phyloP scores from a whole-genome alignment of 2,113 vertebrate species.

The Oryzias woworae region DNA sequence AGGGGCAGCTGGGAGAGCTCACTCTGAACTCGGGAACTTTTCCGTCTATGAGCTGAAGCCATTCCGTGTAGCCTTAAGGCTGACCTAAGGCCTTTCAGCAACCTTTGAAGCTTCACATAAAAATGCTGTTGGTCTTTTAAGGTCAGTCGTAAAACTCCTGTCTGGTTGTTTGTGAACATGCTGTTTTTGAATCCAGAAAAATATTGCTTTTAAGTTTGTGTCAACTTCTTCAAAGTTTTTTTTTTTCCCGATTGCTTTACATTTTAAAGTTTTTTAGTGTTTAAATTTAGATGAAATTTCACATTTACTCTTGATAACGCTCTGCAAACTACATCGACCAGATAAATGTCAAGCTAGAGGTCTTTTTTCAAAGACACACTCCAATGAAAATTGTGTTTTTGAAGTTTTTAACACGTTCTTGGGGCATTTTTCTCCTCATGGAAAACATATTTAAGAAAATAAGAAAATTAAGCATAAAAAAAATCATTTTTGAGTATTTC shows the following conservation, averaged over 20 bases:
- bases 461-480: no score
- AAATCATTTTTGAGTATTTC: no score
- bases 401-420: no score
- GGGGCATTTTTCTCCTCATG: no score
- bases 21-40: conserved; percentile 8
- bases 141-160: background rate
- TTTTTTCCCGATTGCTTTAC: background rate
- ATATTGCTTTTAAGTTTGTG: background rate
- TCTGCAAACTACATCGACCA: conserved; percentile 40
- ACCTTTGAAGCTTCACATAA: conserved; percentile 31
- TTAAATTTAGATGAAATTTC: conserved; percentile 65
- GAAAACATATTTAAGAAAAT: no score
- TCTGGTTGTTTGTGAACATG: conserved; percentile 14
- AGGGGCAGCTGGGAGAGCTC: background rate
- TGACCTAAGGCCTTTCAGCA: conserved; percentile 25
- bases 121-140: conserved; percentile 2
- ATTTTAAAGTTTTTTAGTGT: conserved; percentile 57
- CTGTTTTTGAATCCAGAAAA: conserved; percentile 5
- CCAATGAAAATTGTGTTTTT: no score
- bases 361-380: conserved; percentile 26
- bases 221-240: conserved; percentile 15
- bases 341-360: conserved; percentile 68
- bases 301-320: conserved; percentile 60
- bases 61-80: conserved; percentile 22
- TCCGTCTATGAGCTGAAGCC: conserved; percentile 11